phyloP scores from a whole-genome alignment of 1,140 invertebrate species.

The Nilaparvata lugens region DNA sequence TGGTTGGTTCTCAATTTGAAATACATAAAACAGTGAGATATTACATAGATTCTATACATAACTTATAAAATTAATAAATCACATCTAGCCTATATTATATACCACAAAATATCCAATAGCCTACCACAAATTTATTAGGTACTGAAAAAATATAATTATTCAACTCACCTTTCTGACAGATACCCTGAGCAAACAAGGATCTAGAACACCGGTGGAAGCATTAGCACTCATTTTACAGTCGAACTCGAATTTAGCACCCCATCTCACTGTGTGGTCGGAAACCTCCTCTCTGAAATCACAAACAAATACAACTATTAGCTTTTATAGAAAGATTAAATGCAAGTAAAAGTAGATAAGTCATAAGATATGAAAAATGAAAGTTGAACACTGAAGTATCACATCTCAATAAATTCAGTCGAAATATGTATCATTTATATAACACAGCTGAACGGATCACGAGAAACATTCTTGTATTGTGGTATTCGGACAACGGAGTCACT shows the following conservation, averaged over 20 bases:
- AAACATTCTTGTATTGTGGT: too few species aligned
- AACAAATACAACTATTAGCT: slow-evolving; percentile 16
- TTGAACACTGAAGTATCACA: too few species aligned
- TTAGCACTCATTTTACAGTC: slow-evolving; percentile 95
- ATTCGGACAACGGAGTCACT: too few species aligned
- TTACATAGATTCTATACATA: too few species aligned
- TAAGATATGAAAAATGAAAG: too few species aligned
- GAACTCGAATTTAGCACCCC: slow-evolving; percentile 85
- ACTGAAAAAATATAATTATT: not conserved
- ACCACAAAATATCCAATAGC: not conserved
- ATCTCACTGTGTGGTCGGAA: slow-evolving; percentile 82
- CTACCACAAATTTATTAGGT: too few species aligned
- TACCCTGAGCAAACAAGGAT: slow-evolving; percentile 82
- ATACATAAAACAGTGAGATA: too few species aligned
- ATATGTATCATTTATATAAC: too few species aligned
- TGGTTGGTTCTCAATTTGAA: too few species aligned
- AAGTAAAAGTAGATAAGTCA: not conserved
- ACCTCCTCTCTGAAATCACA: slow-evolving; percentile 77
- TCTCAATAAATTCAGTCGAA: too few species aligned
- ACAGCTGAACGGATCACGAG: too few species aligned
- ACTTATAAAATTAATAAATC: not conserved
- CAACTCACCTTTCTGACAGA: slow-evolving; percentile 87
- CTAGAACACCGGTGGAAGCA: slow-evolving; percentile 84
- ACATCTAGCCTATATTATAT: too few species aligned
- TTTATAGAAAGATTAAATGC: not conserved